Percentiles rank a stretch among this genome's conserved stretches.
Conservation (phyloP, 1,140 invertebrate genomes). For the Camponotus floridanus region DNA sequence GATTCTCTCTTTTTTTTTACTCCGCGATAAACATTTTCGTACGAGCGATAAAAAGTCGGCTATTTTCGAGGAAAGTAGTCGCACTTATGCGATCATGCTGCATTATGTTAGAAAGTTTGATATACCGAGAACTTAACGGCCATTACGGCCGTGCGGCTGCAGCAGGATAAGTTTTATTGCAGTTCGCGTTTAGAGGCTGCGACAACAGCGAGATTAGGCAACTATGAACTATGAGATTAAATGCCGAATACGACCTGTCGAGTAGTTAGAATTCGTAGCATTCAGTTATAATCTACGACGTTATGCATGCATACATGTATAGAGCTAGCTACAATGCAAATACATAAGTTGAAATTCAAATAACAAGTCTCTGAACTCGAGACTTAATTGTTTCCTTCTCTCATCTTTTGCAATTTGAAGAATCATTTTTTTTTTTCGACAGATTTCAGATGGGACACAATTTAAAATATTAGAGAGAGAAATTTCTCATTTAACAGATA, state of each 20-base stretch:
- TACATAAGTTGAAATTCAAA: conserved; percentile 50
- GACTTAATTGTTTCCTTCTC: neutral
- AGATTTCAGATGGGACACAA: neutral
- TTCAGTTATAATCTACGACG: conserved; percentile 36
- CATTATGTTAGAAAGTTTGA: conserved; percentile 42
- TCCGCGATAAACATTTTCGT: conserved; percentile 19
- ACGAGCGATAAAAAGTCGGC: neutral
- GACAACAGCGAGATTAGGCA: conserved; percentile 68
- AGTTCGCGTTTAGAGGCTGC: conserved; percentile 52
- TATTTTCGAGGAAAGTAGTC: conserved; percentile 35
- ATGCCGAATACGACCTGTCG: conserved; percentile 64
- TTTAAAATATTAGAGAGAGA: neutral
- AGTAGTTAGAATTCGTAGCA: conserved; percentile 62
- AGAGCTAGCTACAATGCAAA: conserved; percentile 36
- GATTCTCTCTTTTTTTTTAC: neutral
- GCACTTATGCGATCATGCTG: conserved; percentile 5
- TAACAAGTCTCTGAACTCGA: neutral
- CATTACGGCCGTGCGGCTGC: conserved; percentile 39
- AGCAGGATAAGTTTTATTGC: conserved; percentile 68
- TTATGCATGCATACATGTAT: neutral
- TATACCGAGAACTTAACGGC: conserved; percentile 26
- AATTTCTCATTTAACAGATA: neutral
- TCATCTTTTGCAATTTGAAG: neutral
- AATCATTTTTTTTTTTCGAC: neutral
- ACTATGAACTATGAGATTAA: conserved; percentile 71